Percentiles rank a stretch among this genome's conserved stretches.
Conservation (phyloP, 1,140 invertebrate genomes). For the Zaprionus capensis region DNA sequence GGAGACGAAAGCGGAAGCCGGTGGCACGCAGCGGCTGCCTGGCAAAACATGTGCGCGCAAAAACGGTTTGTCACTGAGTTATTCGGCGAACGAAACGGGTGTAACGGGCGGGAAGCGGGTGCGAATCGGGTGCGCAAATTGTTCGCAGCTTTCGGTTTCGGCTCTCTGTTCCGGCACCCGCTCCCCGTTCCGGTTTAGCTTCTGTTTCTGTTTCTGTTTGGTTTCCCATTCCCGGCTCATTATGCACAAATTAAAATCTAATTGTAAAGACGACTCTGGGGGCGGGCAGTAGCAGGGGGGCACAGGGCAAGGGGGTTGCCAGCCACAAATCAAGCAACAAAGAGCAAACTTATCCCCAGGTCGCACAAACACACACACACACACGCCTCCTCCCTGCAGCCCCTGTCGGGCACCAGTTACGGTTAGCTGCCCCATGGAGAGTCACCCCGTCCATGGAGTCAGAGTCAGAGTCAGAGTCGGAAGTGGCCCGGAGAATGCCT, state of each 20-base stretch:
- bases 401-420: slow-evolving; percentile 20
- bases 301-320: neutral
- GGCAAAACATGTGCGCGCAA: slow-evolving; percentile 19
- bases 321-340: slow-evolving; percentile 64
- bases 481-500: slow-evolving; percentile 20
- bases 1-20: neutral
- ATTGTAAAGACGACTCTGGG: slow-evolving; percentile 49
- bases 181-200: slow-evolving; percentile 17
- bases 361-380: neutral
- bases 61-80: slow-evolving; percentile 37
- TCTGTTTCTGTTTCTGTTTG: slow-evolving; percentile 37
- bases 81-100: neutral
- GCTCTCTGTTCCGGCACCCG: slow-evolving; percentile 4
- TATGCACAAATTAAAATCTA: slow-evolving; percentile 73
- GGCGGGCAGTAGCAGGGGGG: neutral
- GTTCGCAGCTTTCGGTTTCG: neutral
- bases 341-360: slow-evolving; percentile 33
- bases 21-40: slow-evolving; percentile 4
- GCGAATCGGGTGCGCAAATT: slow-evolving; percentile 1
- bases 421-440: slow-evolving; percentile 18
- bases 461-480: neutral
- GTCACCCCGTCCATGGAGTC: neutral
- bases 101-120: neutral
- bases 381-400: neutral
- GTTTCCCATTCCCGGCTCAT: slow-evolving; percentile 41